Evolutionary conservation across 2,888 invertebrate species (phyloP).

Genomic region (Pollenia labialis): DNA sequence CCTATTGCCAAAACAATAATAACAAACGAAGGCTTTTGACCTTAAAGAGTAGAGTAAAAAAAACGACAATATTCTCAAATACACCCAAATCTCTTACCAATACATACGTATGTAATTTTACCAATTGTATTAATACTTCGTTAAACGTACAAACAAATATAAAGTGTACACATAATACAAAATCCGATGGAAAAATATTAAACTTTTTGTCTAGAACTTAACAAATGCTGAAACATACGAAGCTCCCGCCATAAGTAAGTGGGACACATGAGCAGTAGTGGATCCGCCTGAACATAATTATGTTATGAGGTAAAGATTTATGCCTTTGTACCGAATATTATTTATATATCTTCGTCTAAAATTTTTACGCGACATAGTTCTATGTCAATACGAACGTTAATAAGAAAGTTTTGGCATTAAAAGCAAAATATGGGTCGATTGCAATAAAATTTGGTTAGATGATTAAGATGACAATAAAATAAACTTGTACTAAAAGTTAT

Average conservation of each 20-base stretch:
- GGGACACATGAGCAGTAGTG: not conserved
- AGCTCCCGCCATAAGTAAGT: not conserved
- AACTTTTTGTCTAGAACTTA: slow-evolving; percentile 12
- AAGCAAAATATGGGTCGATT: too few relatives aligned
- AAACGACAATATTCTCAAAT: slow-evolving; percentile 13
- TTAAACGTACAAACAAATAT: not conserved
- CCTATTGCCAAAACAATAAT: slow-evolving; percentile 38
- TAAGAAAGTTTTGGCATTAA: too few relatives aligned
- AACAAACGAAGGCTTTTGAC: slow-evolving; percentile 67
- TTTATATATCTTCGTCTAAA: too few relatives aligned
- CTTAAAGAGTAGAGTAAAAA: slow-evolving; percentile 61
- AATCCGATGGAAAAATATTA: slow-evolving; percentile 28
- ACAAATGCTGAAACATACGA: not conserved
- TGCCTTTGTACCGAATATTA: too few relatives aligned
- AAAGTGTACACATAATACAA: slow-evolving; percentile 26
- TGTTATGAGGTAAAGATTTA: too few relatives aligned
- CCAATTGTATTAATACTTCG: not conserved
- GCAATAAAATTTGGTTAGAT: too few relatives aligned
- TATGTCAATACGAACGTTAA: too few relatives aligned
- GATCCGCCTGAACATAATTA: too few relatives aligned
- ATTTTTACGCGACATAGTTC: too few relatives aligned
- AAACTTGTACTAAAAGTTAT: too few relatives aligned
- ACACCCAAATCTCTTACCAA: not conserved
- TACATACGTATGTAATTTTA: not conserved
- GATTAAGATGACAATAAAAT: too few relatives aligned